Base-by-base conservation (phyloP, 2,888 invertebrate genomes). In the Lepidonotus clava region DNA sequence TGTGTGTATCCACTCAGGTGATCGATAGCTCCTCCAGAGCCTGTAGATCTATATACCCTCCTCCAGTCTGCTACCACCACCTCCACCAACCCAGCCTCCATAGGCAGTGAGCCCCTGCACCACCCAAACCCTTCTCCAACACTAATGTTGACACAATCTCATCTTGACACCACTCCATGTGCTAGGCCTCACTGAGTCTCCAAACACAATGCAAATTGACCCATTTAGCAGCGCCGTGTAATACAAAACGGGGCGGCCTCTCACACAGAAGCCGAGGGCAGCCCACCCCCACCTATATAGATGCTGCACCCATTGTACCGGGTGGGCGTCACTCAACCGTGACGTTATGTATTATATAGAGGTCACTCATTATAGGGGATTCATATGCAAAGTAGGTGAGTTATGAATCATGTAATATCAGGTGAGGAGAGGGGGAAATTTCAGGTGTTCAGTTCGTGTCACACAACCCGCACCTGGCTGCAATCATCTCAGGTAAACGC, bases 351-450 rank as follows among this genome's bases (percentile, higher is more conserved):
- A 71, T 71, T 71, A 71, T 71, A 71, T 71, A 71, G 71, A 71
- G 71, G 71, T 71, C 71, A 71, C 36, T 71, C 14, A 71, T 71
- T 32, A 71, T 71, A 21, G 76, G 80, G 51, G 46, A 41, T 80
- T 80, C 32, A 46, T 80, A 80, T 80, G 80, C 51, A 80, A 41
- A 80, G 41, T n/a, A 28, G 80, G 28, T 80, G 46, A 32, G 28
- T 51, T 80, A 80, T 80, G 80, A 80, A 80, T 80, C 80, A 80
- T 46, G 41, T 80, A 28, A 80, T 51, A 28, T 80, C n/a, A 41
- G 34, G 46, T n/a, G 46, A 28, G 34, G 34, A 18, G 4, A 34
- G 34, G 34, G 14, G 80, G n/a, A 46, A 28, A 46, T 41, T 80
- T 41, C 46, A 46, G 80, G 80, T 80, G 80, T 80, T 11, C 80